Base-by-base conservation (phyloP, 2,888 invertebrate species). In the Autographa pulchrina region DNA sequence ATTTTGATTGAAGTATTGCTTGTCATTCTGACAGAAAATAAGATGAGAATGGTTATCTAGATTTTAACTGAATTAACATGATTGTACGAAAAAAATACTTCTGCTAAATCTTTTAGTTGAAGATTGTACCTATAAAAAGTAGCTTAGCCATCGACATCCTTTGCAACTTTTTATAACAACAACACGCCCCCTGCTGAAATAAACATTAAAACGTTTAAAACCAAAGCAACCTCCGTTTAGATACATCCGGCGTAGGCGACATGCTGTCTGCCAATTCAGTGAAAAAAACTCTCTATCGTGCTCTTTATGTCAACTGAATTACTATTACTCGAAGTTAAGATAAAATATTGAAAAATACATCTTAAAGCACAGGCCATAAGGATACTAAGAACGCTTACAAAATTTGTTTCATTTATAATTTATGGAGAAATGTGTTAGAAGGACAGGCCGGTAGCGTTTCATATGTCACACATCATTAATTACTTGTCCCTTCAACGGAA, bases 391-490 rank as follows among this genome's bases (percentile, higher is more conserved):
- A 64, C 52, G 76, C 74, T 78, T 35, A 73, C 65, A 72, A 72
- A 74, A 0, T 73, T 78, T 74, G 82, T 77, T 70, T 59, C 62
- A 54, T 62, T 65, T 77, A 77, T 91, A 91, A 92, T 92, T 93
- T 91, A 93, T 91, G 87, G 83, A 78, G 76, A 85, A 87, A 87
- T 86, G 78, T 84, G 84, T 84, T 83, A 75, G 74, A 84, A 83
- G 86, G 89, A 86, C 89, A 89, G 89, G 86, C 90, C 90, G 90
- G 92, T 90, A 92, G 91, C 91, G 88, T 86, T 88, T 90, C 85
- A 83, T 88, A 89, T 92, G 92, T 92, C 92, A 91, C 91, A 88
- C 88, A 75, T 89, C 90, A 91, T 93, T 92, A 92, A 92, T 92
- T 92, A 91, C 91, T 86, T 89, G 85, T 77, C 79, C 77, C 86